Conservation (phyloP, 1,140 invertebrate species). For the Papilio polytes region DNA sequence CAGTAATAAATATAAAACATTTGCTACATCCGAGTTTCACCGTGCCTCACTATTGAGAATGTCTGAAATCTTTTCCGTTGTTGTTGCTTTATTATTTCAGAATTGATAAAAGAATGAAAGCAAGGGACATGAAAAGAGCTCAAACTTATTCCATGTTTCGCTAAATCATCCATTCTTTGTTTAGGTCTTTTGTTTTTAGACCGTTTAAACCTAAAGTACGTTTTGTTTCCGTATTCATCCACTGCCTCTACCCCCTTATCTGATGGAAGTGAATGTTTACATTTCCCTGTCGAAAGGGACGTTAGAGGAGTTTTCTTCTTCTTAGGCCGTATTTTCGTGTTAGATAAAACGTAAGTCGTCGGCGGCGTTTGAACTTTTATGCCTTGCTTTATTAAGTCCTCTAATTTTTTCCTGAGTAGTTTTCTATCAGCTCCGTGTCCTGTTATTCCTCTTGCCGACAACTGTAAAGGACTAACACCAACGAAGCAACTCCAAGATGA, state of each 20-base stretch:
- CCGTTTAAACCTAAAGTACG: slow-evolving; percentile 64
- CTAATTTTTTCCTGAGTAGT: slow-evolving; percentile 56
- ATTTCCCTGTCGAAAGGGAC: slow-evolving; percentile 52
- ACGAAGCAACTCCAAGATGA: slow-evolving; percentile 74
- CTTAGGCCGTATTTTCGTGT: slow-evolving; percentile 44
- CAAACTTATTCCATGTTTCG: slow-evolving; percentile 65
- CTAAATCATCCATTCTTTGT: slow-evolving; percentile 56
- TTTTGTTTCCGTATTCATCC: slow-evolving; percentile 64
- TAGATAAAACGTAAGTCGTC: slow-evolving; percentile 51
- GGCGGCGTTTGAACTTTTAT: slow-evolving; percentile 65
- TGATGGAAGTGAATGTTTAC: slow-evolving; percentile 64
- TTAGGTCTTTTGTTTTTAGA: slow-evolving; percentile 59
- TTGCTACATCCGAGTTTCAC: slow-evolving; percentile 46
- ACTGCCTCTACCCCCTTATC: slow-evolving; percentile 68
- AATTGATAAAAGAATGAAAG: slow-evolving; percentile 71
- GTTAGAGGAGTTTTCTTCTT: slow-evolving; percentile 37
- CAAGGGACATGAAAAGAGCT: slow-evolving; percentile 76
- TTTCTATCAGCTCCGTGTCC: slow-evolving; percentile 73
- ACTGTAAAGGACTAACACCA: slow-evolving; percentile 59
- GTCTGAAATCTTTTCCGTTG: slow-evolving; percentile 51
- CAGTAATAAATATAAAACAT: slow-evolving; percentile 3
- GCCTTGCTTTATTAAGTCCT: slow-evolving; percentile 61
- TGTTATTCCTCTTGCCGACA: slow-evolving; percentile 71
- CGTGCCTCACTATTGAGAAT: slow-evolving; percentile 43
- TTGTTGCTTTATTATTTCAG: slow-evolving; percentile 64